phyloP scores from a whole-genome alignment of 2,113 vertebrate genomes.

The Ptychochromis oligacanthus region DNA sequence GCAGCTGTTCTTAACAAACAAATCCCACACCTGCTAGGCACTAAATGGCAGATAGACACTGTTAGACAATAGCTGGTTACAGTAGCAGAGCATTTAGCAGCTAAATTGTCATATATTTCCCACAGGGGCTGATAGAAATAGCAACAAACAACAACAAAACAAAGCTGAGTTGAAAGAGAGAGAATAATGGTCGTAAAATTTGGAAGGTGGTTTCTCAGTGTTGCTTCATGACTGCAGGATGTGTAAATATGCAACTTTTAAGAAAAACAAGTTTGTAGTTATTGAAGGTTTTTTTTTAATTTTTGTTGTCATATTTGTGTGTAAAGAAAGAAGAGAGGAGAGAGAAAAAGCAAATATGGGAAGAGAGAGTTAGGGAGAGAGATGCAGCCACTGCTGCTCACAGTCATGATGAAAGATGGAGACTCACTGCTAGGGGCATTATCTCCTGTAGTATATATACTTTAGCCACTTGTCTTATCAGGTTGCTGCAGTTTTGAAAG shows the following conservation, averaged over 20 bases:
- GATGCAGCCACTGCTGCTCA: too few relatives aligned
- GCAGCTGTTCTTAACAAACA: background rate
- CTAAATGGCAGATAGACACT: background rate
- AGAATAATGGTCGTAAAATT: background rate
- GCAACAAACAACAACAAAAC: background rate
- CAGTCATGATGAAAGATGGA: background rate
- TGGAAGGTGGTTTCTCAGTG: background rate
- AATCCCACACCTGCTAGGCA: background rate
- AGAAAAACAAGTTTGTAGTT: background rate
- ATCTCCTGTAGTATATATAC: too few relatives aligned
- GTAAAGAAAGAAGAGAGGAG: too few relatives aligned
- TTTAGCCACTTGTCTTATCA: too few relatives aligned
- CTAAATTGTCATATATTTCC: background rate
- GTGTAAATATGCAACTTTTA: background rate
- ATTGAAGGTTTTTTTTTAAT: background rate
- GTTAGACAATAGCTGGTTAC: background rate
- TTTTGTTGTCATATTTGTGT: rapidly evolving
- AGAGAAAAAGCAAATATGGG: background rate
- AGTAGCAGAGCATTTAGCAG: background rate
- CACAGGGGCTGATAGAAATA: background rate
- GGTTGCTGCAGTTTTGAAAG: too few relatives aligned
- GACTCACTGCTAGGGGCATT: background rate
- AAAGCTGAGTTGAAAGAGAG: background rate
- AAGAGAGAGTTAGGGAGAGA: too few relatives aligned
- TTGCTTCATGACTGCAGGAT: background rate